phyloP scores from a whole-genome alignment of 2,797 vertebrate species.

The Nasua narica region DNA sequence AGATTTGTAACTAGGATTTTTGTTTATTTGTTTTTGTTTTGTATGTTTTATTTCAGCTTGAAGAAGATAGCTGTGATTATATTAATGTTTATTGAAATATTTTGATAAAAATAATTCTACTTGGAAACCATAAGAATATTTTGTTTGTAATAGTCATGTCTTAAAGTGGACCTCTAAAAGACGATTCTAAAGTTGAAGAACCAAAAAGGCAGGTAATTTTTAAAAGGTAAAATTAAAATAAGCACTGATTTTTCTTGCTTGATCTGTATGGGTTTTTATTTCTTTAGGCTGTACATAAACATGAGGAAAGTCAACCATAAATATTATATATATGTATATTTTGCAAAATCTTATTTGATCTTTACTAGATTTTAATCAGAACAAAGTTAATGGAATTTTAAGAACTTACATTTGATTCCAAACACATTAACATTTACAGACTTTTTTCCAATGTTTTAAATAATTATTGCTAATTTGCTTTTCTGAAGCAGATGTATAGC shows the following conservation, averaged over 20 bases:
- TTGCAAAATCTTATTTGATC: neutral
- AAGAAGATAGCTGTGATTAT: neutral
- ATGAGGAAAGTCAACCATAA: neutral
- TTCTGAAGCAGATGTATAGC: neutral
- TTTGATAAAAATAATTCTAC: neutral
- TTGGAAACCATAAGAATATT: constrained; percentile 3
- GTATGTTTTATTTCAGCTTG: neutral
- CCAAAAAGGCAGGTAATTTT: neutral
- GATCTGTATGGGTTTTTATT: neutral
- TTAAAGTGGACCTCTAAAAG: neutral
- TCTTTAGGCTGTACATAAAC: neutral
- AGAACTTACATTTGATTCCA: constrained; percentile 27
- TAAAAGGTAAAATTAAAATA: neutral
- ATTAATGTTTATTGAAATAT: neutral
- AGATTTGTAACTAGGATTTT: neutral
- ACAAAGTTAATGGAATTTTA: constrained; percentile 45
- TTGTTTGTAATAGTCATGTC: neutral
- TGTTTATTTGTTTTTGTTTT: constrained; percentile 9
- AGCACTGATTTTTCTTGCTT: neutral
- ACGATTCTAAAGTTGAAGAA: neutral
- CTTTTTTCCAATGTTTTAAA: neutral
- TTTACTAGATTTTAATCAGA: constrained; percentile 40
- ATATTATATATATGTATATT: neutral
- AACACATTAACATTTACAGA: neutral
- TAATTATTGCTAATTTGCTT: constrained; percentile 41